Base-by-base conservation (phyloP, 2,888 invertebrate genomes). In the Mesoligia furuncula region DNA sequence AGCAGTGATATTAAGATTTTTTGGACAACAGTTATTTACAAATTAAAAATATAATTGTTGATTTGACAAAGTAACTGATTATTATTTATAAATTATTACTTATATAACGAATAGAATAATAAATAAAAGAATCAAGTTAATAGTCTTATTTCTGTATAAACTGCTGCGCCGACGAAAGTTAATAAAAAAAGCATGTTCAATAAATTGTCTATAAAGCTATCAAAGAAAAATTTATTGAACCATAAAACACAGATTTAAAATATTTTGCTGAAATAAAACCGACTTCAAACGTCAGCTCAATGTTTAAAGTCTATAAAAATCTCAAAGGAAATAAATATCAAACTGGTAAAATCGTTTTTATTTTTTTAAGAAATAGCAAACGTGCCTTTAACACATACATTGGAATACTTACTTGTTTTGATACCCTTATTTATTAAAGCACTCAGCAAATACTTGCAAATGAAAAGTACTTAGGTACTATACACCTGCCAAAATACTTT, bases 231-330 rank as follows among this genome's bases (percentile, higher is more conserved):
- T 54, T 61, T 77, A 79, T 77, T 61, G 45, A 45, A 54, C 66
- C 5, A 61, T 77, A 83, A 83, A 83, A 79, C 83, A 7, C n/a
- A n/a, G 77, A 67, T 67, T 67, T 54, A 36, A 77, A 77, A 54
- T 54, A 62, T 77, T 59, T 79, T 31, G 8, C n/a, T 51, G 31
- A 51, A 59, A 66, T 36, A 61, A 76, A 76, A 66, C 27, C 4
- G 42, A 20, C 36, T 82, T 59, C 24, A 39, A 76, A 59, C 39
- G 31, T 17, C 82, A 65, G 76, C n/a, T 24, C 15, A 61, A 77
- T 77, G 59, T 67, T 62, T 62, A 45, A 66, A 83, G 48, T 39
- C 65, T n/a, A 54, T 83, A 66, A 83, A 77, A 17, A 54, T 54
- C 31, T 8, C 2, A n/a, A 39, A 54, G 4, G 24, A 83, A 83